Evolutionary conservation across 2,888 invertebrate genomes (phyloP).

Genomic region (Leptinotarsa rubiginosa): DNA sequence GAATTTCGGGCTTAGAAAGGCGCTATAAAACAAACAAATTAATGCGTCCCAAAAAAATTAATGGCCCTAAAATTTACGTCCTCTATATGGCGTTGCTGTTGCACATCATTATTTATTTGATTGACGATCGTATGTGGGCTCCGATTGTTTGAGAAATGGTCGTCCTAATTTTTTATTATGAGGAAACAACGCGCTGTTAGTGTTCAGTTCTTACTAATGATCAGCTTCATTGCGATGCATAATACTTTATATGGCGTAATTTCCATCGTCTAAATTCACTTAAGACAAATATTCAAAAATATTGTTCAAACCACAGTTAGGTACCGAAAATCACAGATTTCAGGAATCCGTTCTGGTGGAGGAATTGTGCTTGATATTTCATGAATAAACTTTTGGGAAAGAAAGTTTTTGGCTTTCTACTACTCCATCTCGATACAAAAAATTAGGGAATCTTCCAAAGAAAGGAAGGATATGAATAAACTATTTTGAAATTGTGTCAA

Average conservation of each 20-base stretch:
- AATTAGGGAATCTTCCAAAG: too few species aligned
- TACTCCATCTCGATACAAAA: too few species aligned
- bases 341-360: too few species aligned
- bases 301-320: too few species aligned
- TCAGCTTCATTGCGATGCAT: neutral
- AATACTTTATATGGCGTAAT: neutral
- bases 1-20: slow-evolving; percentile 33
- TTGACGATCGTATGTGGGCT: slow-evolving; percentile 1
- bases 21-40: slow-evolving; percentile 34
- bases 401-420: too few species aligned
- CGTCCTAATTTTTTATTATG: neutral
- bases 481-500: too few species aligned
- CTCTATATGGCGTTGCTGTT: slow-evolving; percentile 24
- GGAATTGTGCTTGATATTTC: too few species aligned
- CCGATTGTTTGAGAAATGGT: slow-evolving; percentile 6
- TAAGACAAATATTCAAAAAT: too few species aligned
- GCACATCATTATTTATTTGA: slow-evolving; percentile 21
- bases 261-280: too few species aligned
- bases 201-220: neutral
- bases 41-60: slow-evolving; percentile 35
- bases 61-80: slow-evolving; percentile 31
- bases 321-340: too few species aligned
- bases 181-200: neutral
- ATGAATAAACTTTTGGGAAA: too few species aligned
- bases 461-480: too few species aligned